Base-by-base conservation (phyloP, 2,113 vertebrate species). In the Chaetorhynchus papuensis region DNA sequence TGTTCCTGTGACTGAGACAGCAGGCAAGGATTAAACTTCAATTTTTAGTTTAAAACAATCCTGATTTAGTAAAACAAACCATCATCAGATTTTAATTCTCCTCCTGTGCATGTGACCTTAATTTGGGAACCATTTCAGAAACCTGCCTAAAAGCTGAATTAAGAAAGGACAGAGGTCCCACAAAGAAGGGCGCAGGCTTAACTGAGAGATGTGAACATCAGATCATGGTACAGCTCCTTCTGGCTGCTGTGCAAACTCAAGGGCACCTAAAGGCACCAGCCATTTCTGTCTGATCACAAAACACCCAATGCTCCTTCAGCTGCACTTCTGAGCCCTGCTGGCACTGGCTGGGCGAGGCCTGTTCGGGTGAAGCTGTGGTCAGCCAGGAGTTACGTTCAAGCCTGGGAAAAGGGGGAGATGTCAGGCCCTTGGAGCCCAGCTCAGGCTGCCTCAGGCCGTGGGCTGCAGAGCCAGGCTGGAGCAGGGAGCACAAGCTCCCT, bases 111-210 rank as follows among this genome's bases (percentile, higher is more conserved):
- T 35, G 10, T 59, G 42, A 78, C 35, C n/a, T 53, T 44, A 60
- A 60, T 23, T 84, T 82, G 27, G 24, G 52, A 85, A 56, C 18
- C 44, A 20, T 61, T 76, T 76, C 27, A 79, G 83, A 92, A 89
- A 60, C 44, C 30, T 28, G 2, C 31, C 47, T 72, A 42, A 79
- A 79, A 59, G 57, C 8, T 60, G 75, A 78, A 61, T 13, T 49
- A 64, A 75, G 63, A 39, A 68, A 83, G 49, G 39, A 45, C 17
- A 17, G 39, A 68, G 47, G 17, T 57, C 24, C 20, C 24, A 42
- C 3, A 1, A 56, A 75, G 39, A 13, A 68, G n/a, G 39, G n/a
- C 0, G 0, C 9, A 37, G 41, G 27, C 41, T 56, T 66, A 54
- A 50, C 49, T 20, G 44, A 72, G n/a, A 49, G 24, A 31, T 21